These are phyloP conservation scores for Melieria crassipennis DNA, from an alignment of 2,888 invertebrate species.

Conservation along the genomic window DNA sequence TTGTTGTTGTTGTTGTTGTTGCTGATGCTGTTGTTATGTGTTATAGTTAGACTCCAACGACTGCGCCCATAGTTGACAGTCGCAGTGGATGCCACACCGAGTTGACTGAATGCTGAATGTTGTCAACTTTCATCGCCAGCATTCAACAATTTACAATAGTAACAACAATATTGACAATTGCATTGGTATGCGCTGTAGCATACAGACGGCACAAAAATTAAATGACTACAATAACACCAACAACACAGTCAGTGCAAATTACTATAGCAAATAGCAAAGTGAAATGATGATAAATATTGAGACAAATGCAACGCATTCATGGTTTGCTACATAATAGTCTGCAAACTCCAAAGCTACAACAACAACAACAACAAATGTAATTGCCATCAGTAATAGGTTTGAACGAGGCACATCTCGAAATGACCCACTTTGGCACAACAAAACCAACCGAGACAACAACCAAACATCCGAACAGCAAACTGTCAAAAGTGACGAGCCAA, in stretches of 20 bases:
- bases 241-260: background rate
- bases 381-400: background rate
- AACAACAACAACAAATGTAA: background rate
- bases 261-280: too few species aligned
- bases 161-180: background rate
- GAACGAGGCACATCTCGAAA: background rate
- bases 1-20: constrained; percentile 7
- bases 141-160: constrained; percentile 26
- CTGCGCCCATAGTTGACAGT: too few species aligned
- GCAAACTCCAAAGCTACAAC: background rate
- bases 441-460: background rate
- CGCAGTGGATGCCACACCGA: too few species aligned
- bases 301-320: constrained; percentile 30
- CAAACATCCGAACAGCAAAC: background rate
- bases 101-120: background rate
- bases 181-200: background rate
- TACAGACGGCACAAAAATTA: too few species aligned
- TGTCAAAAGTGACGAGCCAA: background rate
- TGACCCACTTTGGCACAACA: background rate
- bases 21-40: background rate
- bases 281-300: constrained; percentile 29
- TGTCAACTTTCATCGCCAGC: constrained; percentile 51
- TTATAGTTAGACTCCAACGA: background rate
- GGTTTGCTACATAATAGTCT: background rate
- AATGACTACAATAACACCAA: constrained; percentile 5